Evolutionary conservation across 2,888 invertebrate genomes (phyloP), one percentile per base, ranked within the genome.

Genomic region (Torymus texanus): DNA sequence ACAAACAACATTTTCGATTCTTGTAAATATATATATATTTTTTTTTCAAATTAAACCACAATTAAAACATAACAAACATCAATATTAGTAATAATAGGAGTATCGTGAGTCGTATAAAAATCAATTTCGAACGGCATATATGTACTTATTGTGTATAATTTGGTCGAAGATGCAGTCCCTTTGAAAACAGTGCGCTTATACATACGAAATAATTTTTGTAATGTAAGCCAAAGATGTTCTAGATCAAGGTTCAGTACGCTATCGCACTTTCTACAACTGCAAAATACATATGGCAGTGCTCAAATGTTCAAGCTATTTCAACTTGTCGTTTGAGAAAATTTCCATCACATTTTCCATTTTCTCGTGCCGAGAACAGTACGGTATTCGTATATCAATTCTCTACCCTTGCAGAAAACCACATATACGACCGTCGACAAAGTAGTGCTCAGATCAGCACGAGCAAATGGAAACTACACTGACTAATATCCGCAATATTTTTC

Each of bases 221-320:
- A 67, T 61, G 55, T 51, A 62, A 58, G 55, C 41, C 55, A 75
- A 70, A 78, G 75, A 82, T 79, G 67, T 81, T 73, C 67, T 74
- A 79, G 55, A 18, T 24, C 12, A 63, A 78, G 65, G 51, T 76
- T 74, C 55, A 41, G 41, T 41, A 41, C 41, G 41, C 41, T 41
- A 41, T n/a, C 41, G 8, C 41, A 41, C 41, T 41, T 41, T 41
- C 41, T 41, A 41, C 58, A 4, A 13, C 13, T 50, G 50, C 24
- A 18, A 18, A 59, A n/a, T 63, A 50, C 29, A 8, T 41, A 41
- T 41, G 41, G 41, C 41, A 41, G 41, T 41, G 41, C 41, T 41
- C 41, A 41, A 41, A 41, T 41, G 41, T 41, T 41, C 8, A 41
- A 41, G 41, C 8, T 41, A 41, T 41, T 41, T 8, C 8, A 41